Percentiles rank a stretch among this genome's conserved stretches.
phyloP scores from a whole-genome alignment of 2,113 vertebrate genomes.

The Ciconia boyciana region DNA sequence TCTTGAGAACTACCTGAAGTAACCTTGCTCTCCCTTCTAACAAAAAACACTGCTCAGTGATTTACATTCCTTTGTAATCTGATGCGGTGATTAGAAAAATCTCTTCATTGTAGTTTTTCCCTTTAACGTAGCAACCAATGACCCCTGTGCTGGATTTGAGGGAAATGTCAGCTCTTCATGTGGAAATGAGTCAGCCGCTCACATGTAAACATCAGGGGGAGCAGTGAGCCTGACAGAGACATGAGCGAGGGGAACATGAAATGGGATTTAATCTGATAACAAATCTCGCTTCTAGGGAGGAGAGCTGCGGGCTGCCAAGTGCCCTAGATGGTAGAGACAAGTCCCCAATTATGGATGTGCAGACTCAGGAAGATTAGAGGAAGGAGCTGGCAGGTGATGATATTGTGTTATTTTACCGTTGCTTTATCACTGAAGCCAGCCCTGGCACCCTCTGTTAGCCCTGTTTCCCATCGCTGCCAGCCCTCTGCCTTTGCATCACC shows the following conservation, averaged over 20 bases:
- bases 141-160: neutral
- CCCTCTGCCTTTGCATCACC: neutral
- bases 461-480: neutral
- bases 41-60: neutral
- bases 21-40: constrained; percentile 9
- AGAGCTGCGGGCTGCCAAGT: neutral
- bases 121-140: neutral
- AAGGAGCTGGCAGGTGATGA: neutral
- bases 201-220: constrained; percentile 12
- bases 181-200: constrained; percentile 43
- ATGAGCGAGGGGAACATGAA: neutral
- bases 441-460: neutral
- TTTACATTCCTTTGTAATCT: constrained; percentile 57
- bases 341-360: neutral
- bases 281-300: neutral
- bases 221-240: neutral
- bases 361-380: constrained; percentile 6
- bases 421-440: neutral
- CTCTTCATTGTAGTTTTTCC: constrained; percentile 15
- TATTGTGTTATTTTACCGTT: neutral
- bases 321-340: constrained; percentile 1
- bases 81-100: constrained; percentile 52
- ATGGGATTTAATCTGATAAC: constrained; percentile 50
- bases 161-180: constrained; percentile 38
- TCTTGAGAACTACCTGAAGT: constrained; percentile 2